A percentile compares a stretch with the other conserved stretches of the same genome.
These are phyloP conservation scores for Himalopsyche japonica DNA, from an alignment of 2,888 invertebrate species.

Conservation along the genomic window DNA sequence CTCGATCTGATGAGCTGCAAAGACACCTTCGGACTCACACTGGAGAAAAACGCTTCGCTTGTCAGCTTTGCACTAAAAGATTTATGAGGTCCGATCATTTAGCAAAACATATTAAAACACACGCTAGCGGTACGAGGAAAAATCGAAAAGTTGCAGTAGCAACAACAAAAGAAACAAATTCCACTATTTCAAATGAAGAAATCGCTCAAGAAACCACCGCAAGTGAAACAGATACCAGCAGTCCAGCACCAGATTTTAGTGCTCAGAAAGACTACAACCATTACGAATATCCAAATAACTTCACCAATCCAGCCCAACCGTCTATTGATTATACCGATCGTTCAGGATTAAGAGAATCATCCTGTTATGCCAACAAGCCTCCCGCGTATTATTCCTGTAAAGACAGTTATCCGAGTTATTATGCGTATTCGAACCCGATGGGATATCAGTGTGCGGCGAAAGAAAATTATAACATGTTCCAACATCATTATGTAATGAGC, in stretches of 20 bases:
- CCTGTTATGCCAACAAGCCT: conserved; percentile 38
- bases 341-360: conserved; percentile 29
- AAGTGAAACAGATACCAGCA: conserved; percentile 30
- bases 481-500: conserved; percentile 55
- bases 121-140: conserved; percentile 66
- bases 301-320: neutral
- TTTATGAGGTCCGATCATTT: conserved; percentile 94
- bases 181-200: neutral
- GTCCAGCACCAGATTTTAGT: conserved; percentile 22
- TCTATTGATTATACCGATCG: conserved; percentile 19
- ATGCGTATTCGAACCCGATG: conserved; percentile 51
- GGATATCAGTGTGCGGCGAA: conserved; percentile 57
- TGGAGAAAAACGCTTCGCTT: conserved; percentile 86
- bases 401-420: conserved; percentile 43
- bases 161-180: conserved; percentile 50
- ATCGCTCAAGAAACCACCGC: conserved; percentile 28
- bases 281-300: conserved; percentile 27
- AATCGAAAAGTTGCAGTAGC: conserved; percentile 49
- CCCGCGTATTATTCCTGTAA: conserved; percentile 35
- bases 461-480: conserved; percentile 57
- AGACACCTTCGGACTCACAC: conserved; percentile 88
- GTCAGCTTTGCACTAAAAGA: conserved; percentile 83
- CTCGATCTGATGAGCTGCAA: conserved; percentile 88
- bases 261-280: neutral
- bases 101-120: conserved; percentile 91